Percentiles rank a stretch among this genome's conserved stretches.
These are phyloP conservation scores for Tenualosa thibaudeaui DNA, from an alignment of 2,797 vertebrate species.

Conservation along the genomic window DNA sequence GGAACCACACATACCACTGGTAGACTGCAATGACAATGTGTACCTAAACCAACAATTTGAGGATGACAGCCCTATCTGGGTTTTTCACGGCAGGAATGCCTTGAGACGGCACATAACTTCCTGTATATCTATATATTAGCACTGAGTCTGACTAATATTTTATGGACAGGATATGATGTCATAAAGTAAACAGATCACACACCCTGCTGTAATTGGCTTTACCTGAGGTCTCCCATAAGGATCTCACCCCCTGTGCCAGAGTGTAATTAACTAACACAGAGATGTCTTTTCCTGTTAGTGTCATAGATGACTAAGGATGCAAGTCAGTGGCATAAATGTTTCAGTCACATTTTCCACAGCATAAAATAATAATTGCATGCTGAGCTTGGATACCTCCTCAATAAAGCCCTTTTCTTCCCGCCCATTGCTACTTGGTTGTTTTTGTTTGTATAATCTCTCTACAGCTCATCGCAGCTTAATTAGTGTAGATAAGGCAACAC, in stretches of 20 bases:
- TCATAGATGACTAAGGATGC: slow-evolving; percentile 31
- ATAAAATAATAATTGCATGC: slow-evolving; percentile 52
- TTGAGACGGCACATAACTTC: no score
- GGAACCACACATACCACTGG: not conserved
- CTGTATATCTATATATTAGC: no score
- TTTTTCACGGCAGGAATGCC: no score
- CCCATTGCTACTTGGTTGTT: slow-evolving; percentile 39
- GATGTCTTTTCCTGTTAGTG: not conserved
- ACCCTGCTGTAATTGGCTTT: not conserved
- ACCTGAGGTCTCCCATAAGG: not conserved
- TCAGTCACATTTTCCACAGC: slow-evolving; percentile 39
- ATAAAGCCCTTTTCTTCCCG: not conserved
- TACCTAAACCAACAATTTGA: not conserved
- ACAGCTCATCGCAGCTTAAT: slow-evolving; percentile 38
- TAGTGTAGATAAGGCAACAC: slow-evolving; percentile 26
- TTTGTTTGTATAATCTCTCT: slow-evolving; percentile 47
- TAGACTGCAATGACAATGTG: not conserved
- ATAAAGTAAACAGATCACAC: not conserved
- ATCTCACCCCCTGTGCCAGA: not conserved
- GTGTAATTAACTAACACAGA: slow-evolving; percentile 8
- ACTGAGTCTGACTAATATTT: not conserved
- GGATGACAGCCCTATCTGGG: not conserved
- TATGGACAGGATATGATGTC: not conserved
- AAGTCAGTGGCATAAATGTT: slow-evolving; percentile 42
- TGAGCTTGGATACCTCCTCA: not conserved